A percentile compares a stretch with the other conserved stretches of the same genome.
phyloP scores from a whole-genome alignment of 1,140 invertebrate genomes.

The Eupristina koningsbergeri region DNA sequence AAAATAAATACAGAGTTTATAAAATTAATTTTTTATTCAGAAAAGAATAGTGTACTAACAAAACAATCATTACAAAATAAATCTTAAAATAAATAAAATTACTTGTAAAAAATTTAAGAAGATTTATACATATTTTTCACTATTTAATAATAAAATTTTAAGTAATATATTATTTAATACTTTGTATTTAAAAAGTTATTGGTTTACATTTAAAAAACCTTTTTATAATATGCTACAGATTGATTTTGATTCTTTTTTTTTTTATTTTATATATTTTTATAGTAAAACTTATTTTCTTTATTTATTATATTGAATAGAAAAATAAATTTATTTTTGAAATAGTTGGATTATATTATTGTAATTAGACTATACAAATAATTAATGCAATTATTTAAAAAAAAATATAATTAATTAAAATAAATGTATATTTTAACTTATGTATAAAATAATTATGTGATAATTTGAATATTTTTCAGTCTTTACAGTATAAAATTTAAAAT shows the following conservation, averaged over 20 bases:
- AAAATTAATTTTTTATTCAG: conserved; percentile 1
- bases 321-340: no score
- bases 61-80: neutral
- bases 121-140: neutral
- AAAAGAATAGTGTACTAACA: neutral
- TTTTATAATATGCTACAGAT: no score
- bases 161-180: neutral
- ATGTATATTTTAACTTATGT: no score
- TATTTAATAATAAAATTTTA: neutral
- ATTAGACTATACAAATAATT: no score
- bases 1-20: neutral
- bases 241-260: no score
- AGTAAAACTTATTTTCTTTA: neutral
- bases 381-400: no score
- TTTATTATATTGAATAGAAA: no score
- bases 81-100: neutral
- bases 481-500: no score
- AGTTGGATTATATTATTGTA: no score
- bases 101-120: neutral
- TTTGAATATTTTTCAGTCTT: no score
- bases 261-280: neutral
- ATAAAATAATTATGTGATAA: no score
- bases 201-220: neutral
- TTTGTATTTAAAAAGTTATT: neutral
- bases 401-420: no score